A percentile compares a stretch with the other conserved stretches of the same genome.
These are phyloP conservation scores for Meiosimyza platycephala DNA, from an alignment of 2,888 invertebrate species.

Conservation along the genomic window DNA sequence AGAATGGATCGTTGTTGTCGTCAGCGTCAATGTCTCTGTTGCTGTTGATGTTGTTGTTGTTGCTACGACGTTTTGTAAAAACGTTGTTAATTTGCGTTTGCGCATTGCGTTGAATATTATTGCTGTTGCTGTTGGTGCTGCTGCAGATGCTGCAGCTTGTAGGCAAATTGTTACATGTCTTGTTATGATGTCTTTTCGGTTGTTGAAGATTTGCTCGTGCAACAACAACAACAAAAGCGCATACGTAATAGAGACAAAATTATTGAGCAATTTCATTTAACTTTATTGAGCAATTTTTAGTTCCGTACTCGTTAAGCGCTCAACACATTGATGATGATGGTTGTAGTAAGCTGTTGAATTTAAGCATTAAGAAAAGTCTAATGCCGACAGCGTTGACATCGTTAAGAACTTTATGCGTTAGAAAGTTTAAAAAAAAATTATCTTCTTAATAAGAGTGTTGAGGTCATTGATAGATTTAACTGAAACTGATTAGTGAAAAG, in stretches of 20 bases:
- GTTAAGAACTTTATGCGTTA: too few relatives aligned
- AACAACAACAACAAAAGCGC: background rate
- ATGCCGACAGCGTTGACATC: too few relatives aligned
- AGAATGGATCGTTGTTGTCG: conserved; percentile 7
- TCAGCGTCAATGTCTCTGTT: background rate
- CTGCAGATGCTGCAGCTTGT: conserved; percentile 46
- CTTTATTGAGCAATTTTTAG: conserved; percentile 60
- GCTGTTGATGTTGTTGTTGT: background rate
- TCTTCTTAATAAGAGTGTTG: too few relatives aligned
- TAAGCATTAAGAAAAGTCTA: too few relatives aligned
- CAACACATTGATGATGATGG: too few relatives aligned
- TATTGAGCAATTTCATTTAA: conserved; percentile 63
- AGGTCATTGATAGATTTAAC: too few relatives aligned
- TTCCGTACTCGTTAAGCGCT: conserved; percentile 13
- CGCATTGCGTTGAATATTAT: conserved; percentile 26
- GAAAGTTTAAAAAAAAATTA: too few relatives aligned
- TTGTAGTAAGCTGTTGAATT: too few relatives aligned
- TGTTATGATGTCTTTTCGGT: conserved; percentile 38
- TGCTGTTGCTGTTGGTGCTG: conserved; percentile 20
- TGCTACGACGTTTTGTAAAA: conserved; percentile 18
- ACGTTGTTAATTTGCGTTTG: conserved; percentile 41
- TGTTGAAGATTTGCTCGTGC: conserved; percentile 14
- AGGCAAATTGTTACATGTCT: conserved; percentile 55
- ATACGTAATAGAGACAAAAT: conserved; percentile 56
- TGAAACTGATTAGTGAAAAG: too few relatives aligned